Percentiles rank a stretch among this genome's conserved stretches.
Evolutionary conservation across 2,888 invertebrate species (phyloP).

Genomic region (Tenthredo scrophulariae): DNA sequence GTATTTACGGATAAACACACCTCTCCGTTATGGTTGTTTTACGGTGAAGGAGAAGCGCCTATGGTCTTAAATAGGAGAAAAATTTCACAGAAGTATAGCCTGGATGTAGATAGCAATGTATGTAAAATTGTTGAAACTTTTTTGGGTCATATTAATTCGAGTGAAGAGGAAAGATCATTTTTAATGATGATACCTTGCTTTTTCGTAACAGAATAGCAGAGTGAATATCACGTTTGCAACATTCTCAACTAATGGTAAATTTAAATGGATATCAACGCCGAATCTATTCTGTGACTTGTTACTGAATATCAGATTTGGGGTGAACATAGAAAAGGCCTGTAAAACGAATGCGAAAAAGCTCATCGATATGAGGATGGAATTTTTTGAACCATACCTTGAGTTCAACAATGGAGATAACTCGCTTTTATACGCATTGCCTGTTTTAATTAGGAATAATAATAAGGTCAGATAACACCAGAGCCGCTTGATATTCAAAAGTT

Average conservation of each 20-base stretch:
- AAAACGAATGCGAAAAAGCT: constrained; percentile 74
- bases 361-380: constrained; percentile 75
- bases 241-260: constrained; percentile 76
- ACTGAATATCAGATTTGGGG: constrained; percentile 76
- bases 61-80: constrained; percentile 76
- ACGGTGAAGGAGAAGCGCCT: constrained; percentile 78
- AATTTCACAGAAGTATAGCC: constrained; percentile 78
- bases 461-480: constrained; percentile 67
- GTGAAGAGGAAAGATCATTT: not conserved
- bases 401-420: constrained; percentile 76
- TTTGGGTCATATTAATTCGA: constrained; percentile 33
- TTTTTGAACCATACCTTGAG: constrained; percentile 81
- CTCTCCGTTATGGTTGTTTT: constrained; percentile 77
- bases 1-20: constrained; percentile 62
- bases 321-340: constrained; percentile 74
- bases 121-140: constrained; percentile 55
- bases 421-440: constrained; percentile 80
- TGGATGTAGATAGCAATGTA: constrained; percentile 76
- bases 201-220: constrained; percentile 69
- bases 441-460: constrained; percentile 80
- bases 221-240: constrained; percentile 78
- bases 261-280: constrained; percentile 74
- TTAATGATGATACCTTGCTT: constrained; percentile 54
- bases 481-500: not conserved
- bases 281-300: constrained; percentile 71